Evolutionary conservation across 2,888 invertebrate genomes (phyloP).

Genomic region (Dioctria linearis): DNA sequence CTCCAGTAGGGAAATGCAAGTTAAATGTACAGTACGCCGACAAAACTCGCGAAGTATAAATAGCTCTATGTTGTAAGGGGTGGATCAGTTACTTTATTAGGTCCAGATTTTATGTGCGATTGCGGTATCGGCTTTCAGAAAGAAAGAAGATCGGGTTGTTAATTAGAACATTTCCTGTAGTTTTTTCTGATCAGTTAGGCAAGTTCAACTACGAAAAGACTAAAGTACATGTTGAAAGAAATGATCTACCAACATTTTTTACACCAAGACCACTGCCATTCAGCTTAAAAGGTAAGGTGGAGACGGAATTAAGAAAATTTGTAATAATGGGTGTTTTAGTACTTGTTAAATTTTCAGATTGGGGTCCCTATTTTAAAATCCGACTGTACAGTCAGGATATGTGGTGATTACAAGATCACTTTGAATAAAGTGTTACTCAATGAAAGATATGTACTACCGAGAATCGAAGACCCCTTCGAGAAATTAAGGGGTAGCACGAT

Average conservation of each 20-base stretch:
- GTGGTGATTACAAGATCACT: slow-evolving; percentile 48
- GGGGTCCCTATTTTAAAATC: slow-evolving; percentile 64
- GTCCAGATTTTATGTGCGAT: slow-evolving; percentile 6
- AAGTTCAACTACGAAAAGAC: slow-evolving; percentile 34
- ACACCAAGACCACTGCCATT: slow-evolving; percentile 59
- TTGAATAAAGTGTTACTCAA: slow-evolving; percentile 19
- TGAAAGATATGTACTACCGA: slow-evolving; percentile 27
- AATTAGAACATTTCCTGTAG: slow-evolving; percentile 11
- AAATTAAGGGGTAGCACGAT: slow-evolving; percentile 17
- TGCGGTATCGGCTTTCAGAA: not conserved
- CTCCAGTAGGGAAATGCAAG: no score
- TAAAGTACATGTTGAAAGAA: slow-evolving; percentile 43
- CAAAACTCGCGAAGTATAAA: no score
- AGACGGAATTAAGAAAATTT: slow-evolving; percentile 56
- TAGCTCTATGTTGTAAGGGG: slow-evolving; percentile 11
- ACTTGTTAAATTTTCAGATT: slow-evolving; percentile 60
- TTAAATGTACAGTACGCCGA: no score
- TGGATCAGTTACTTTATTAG: not conserved
- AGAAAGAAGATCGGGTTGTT: not conserved
- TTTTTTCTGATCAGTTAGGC: slow-evolving; percentile 30
- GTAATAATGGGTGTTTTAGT: slow-evolving; percentile 57
- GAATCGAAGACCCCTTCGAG: slow-evolving; percentile 38
- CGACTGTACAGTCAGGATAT: slow-evolving; percentile 59
- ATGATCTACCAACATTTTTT: slow-evolving; percentile 41
- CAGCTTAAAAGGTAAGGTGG: slow-evolving; percentile 52